Percentiles rank a stretch among this genome's conserved stretches.
Evolutionary conservation across 2,113 vertebrate genomes (phyloP).

Genomic region (Miniopterus natalensis): DNA sequence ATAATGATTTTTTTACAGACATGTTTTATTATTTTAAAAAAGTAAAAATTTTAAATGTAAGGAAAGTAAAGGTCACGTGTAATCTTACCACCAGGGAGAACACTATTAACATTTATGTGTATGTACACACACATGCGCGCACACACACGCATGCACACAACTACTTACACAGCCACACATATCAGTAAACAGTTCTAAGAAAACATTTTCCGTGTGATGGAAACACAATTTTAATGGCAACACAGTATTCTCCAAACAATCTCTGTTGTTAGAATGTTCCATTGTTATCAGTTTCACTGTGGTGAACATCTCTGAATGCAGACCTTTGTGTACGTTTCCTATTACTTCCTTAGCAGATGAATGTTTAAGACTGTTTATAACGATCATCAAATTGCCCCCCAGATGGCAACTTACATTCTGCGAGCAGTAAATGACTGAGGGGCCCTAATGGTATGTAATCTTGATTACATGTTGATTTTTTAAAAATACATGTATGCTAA

Average conservation of each 20-base stretch:
- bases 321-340: not conserved
- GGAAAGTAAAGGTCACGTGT: not conserved
- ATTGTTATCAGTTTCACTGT: not conserved
- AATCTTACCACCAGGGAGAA: not conserved
- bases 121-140: not conserved
- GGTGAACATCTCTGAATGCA: not conserved
- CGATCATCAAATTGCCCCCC: not conserved
- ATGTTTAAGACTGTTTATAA: not conserved
- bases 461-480: conserved; percentile 13
- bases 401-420: not conserved
- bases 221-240: conserved; percentile 71
- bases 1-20: conserved; percentile 67
- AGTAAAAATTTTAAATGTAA: conserved; percentile 29
- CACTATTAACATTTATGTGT: not conserved
- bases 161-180: not conserved
- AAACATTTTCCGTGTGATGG: not conserved
- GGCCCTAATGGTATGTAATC: not conserved
- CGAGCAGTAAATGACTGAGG: not conserved
- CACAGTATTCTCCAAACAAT: conserved; percentile 40
- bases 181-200: not conserved
- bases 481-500: not conserved
- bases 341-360: conserved; percentile 15
- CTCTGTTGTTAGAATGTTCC: not conserved
- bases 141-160: not conserved
- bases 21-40: conserved; percentile 67